Evolutionary conservation across 2,797 vertebrate species (phyloP).

Genomic region (Alosa sapidissima): DNA sequence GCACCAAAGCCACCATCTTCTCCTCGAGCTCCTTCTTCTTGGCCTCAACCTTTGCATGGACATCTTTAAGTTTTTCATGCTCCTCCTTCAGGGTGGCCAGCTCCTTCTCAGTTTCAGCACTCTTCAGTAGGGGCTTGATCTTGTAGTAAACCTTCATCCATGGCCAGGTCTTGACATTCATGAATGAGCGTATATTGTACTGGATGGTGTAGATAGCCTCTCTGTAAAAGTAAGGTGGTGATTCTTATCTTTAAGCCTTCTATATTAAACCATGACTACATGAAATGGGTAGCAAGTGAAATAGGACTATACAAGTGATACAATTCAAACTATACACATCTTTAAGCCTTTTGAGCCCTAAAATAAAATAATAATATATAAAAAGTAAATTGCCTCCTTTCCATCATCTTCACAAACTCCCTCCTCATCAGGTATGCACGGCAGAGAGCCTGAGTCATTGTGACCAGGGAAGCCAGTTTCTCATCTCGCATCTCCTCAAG

Average conservation of each 20-base stretch:
- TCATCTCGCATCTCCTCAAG: slow-evolving; percentile 87
- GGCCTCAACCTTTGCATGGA: slow-evolving; percentile 77
- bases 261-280: no score
- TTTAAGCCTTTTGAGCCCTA: no score
- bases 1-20: slow-evolving; percentile 84
- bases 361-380: no score
- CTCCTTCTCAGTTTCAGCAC: slow-evolving; percentile 88
- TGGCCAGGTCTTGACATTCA: slow-evolving; percentile 90
- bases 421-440: slow-evolving; percentile 78
- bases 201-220: slow-evolving; percentile 84
- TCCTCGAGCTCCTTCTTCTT: slow-evolving; percentile 87
- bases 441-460: slow-evolving; percentile 77
- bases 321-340: no score
- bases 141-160: slow-evolving; percentile 96
- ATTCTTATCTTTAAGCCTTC: no score
- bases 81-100: slow-evolving; percentile 85
- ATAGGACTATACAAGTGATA: no score
- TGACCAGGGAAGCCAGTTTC: slow-evolving; percentile 77
- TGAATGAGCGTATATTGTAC: slow-evolving; percentile 86
- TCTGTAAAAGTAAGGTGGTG: slow-evolving; percentile 37
- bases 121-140: slow-evolving; percentile 88
- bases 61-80: slow-evolving; percentile 70
- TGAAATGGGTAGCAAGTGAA: neutral
- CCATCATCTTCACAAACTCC: slow-evolving; percentile 80
- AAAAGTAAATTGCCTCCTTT: slow-evolving; percentile 63